These are phyloP conservation scores for Molossus molossus DNA, from an alignment of 2,797 vertebrate species.

Conservation along the genomic window DNA sequence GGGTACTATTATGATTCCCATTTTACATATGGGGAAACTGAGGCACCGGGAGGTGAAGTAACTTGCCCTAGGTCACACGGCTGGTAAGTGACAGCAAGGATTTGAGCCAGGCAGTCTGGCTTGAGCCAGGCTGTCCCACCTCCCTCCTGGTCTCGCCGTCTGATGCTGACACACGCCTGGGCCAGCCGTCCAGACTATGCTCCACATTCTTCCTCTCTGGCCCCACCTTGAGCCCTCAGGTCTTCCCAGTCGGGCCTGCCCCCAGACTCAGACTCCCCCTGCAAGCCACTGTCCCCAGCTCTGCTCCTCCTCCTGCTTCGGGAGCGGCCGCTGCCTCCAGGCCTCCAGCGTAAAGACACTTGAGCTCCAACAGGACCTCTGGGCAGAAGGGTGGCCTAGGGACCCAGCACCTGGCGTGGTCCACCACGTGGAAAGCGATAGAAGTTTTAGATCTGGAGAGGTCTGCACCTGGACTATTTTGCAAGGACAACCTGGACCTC, in stretches of 20 bases:
- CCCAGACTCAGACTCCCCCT: not conserved
- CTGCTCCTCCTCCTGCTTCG: not conserved
- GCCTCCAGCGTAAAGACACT: fast-evolving
- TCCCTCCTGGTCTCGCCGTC: not conserved
- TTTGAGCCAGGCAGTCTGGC: not conserved
- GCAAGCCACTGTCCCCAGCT: not conserved
- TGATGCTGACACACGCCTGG: not conserved
- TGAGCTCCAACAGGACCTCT: not conserved
- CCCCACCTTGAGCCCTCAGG: not conserved
- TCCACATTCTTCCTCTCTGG: not conserved
- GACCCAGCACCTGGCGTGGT: not conserved
- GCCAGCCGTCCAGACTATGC: not conserved
- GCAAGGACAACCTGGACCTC: not conserved
- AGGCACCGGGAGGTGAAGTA: not conserved
- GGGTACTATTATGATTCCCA: not conserved
- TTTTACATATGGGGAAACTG: not conserved
- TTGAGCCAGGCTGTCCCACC: not conserved
- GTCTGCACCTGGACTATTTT: not conserved
- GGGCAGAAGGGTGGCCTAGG: not conserved
- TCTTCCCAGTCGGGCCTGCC: not conserved
- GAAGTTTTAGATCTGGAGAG: not conserved
- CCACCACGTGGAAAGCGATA: fast-evolving
- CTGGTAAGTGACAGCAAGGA: not conserved
- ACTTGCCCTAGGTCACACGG: not conserved
- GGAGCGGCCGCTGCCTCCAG: slow-evolving; percentile 37